A percentile compares a stretch with the other conserved stretches of the same genome.
Conservation (phyloP, 2,113 vertebrate species). For the Tiliqua scincoides region DNA sequence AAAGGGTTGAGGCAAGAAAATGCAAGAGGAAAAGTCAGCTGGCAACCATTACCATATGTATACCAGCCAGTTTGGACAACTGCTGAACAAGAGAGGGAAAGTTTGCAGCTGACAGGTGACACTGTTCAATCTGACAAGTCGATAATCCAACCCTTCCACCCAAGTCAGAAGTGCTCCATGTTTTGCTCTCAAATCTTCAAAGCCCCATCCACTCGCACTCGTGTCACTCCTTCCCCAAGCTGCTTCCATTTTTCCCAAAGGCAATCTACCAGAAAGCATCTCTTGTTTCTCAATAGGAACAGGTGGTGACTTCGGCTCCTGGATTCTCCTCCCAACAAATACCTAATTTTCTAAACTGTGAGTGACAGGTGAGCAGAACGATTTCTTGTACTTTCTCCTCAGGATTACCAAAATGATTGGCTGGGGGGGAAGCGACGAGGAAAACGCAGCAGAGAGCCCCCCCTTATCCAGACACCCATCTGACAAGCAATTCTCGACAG, state of each 20-base stretch:
- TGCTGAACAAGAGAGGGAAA: background rate
- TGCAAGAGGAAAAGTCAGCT: background rate
- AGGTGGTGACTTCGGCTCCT: rapidly evolving
- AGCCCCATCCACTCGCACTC: background rate
- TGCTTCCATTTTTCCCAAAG: no score
- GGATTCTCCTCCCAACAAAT: conserved; percentile 31
- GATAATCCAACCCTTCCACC: background rate
- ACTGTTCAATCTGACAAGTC: rapidly evolving
- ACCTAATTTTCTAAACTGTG: conserved; percentile 38
- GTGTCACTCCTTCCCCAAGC: background rate
- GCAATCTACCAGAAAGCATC: rapidly evolving
- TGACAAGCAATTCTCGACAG: conserved; percentile 73
- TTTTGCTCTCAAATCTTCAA: background rate
- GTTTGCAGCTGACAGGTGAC: background rate
- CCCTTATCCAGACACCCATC: conserved; percentile 56
- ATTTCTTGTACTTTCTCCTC: conserved; percentile 8
- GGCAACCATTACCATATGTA: background rate
- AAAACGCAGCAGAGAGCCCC: conserved; percentile 23
- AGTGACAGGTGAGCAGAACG: conserved; percentile 17
- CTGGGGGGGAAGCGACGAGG: conserved; percentile 5
- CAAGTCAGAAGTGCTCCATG: rapidly evolving
- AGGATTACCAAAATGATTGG: conserved; percentile 50
- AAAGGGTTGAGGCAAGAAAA: no score
- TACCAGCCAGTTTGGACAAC: background rate
- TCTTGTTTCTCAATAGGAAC: background rate